A percentile compares a stretch with the other conserved stretches of the same genome.
phyloP scores from a whole-genome alignment of 2,113 vertebrate genomes.

The Mohoua ochrocephala region DNA sequence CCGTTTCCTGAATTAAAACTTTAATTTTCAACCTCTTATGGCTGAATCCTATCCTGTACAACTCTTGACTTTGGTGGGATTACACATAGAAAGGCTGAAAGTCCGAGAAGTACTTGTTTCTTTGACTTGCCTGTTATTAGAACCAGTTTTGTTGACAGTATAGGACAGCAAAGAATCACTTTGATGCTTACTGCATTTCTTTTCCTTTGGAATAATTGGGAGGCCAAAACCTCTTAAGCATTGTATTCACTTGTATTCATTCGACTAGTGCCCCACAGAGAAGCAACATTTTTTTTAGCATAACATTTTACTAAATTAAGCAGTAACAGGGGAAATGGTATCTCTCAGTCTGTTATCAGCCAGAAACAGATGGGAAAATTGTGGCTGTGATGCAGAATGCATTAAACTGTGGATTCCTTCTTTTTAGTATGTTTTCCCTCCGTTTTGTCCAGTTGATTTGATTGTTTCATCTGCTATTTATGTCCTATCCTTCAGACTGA shows the following conservation, averaged over 20 bases:
- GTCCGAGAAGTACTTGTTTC: not conserved
- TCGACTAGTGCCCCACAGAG: not conserved
- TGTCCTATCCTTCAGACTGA: not conserved
- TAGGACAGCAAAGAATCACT: not conserved
- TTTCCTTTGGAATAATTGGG: not conserved
- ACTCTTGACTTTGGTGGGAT: not conserved
- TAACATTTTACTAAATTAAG: not conserved
- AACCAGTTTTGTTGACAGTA: not conserved
- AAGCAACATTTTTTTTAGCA: not conserved
- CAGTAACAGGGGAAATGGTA: not conserved
- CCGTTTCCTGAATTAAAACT: not conserved
- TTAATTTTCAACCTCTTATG: not conserved
- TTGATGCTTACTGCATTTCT: not conserved
- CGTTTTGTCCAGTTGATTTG: not conserved
- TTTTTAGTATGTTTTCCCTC: not conserved
- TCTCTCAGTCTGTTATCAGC: not conserved
- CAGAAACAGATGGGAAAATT: not conserved
- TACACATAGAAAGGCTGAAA: not conserved
- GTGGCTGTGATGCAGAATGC: not conserved
- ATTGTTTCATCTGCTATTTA: not conserved
- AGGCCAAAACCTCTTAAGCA: not conserved
- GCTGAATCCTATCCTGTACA: not conserved
- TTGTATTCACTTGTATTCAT: not conserved
- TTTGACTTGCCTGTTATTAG: not conserved
- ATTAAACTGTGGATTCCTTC: not conserved